Evolutionary conservation across 2,113 vertebrate species (phyloP).

Genomic region (Sander lucioperca): DNA sequence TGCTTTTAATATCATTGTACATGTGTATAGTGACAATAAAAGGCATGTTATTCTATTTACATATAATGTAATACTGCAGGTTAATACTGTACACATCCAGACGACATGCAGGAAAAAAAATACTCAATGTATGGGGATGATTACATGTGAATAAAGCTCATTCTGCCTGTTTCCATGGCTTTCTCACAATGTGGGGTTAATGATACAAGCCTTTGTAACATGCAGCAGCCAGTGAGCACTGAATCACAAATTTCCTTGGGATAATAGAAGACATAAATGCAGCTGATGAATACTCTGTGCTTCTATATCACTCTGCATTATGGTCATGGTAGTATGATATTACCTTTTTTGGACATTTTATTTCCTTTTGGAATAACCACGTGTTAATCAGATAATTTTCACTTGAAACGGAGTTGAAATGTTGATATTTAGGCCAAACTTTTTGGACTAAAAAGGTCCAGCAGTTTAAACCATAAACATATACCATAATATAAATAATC

Average conservation of each 20-base stretch:
- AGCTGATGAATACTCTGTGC: neutral
- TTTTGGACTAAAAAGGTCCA: too few relatives aligned
- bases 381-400: neutral
- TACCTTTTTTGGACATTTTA: too few relatives aligned
- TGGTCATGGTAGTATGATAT: neutral
- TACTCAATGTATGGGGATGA: neutral
- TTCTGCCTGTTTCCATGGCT: slow-evolving; percentile 2
- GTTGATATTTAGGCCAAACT: neutral
- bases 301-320: neutral
- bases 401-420: too few relatives aligned
- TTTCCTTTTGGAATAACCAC: too few relatives aligned
- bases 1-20: too few relatives aligned
- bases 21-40: too few relatives aligned
- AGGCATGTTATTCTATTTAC: too few relatives aligned
- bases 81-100: neutral
- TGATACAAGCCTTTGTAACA: neutral
- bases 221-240: neutral
- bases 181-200: neutral
- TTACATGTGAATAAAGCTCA: slow-evolving; percentile 7
- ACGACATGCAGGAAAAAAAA: neutral
- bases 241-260: neutral
- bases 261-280: neutral
- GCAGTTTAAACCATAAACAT: too few relatives aligned
- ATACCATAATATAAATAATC: too few relatives aligned
- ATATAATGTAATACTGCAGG: neutral